Base-by-base conservation (phyloP, 2,888 invertebrate genomes). In the Orchesellides sinensis region DNA sequence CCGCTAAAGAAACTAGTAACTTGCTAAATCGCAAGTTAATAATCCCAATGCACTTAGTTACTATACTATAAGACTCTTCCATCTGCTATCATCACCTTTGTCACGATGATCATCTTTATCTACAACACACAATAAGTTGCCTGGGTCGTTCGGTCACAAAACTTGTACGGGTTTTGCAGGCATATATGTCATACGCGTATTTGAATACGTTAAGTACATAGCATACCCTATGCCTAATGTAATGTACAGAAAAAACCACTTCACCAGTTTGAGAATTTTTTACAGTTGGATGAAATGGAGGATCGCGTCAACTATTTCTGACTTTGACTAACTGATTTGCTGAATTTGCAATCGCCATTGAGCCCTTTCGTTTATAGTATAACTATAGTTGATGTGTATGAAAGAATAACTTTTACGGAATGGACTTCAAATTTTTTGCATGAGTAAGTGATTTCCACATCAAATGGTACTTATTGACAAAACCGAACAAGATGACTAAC, bases 11-110 rank as follows among this genome's bases (percentile, higher is more conserved):
- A n/a, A n/a, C n/a, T n/a, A n/a, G n/a, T n/a, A n/a, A n/a, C n/a
- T n/a, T n/a, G n/a, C n/a, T n/a, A n/a, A n/a, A 56, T 56, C 72
- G 56, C 29, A 40, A 59, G 32, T 59, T 45, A 56, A 59, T 72
- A 75, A 75, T 75, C 75, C 65, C 17, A 49, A 40, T 66, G 65
- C 65, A 65, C 65, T 75, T 75, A 27, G 40, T 54, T 12, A 35
- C 23, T 10, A 29, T 23, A 32, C 29, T 17, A n/a, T 10, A 49
- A 59, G 21, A 72, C 59, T 65, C 25, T 29, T 47, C 1, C 75
- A 66, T 73, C 73, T 75, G 75, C n/a, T n/a, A n/a, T 75, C 75
- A 66, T 75, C 54, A 66, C 25, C 66, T 32, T n/a, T 49, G 63
- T 63, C 52, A 49, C 12, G 29, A 47, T 47, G 73, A 73, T 73